Percentiles rank a stretch among this genome's conserved stretches.
phyloP scores from a whole-genome alignment of 1,140 invertebrate genomes.

The Mamestra configurata region DNA sequence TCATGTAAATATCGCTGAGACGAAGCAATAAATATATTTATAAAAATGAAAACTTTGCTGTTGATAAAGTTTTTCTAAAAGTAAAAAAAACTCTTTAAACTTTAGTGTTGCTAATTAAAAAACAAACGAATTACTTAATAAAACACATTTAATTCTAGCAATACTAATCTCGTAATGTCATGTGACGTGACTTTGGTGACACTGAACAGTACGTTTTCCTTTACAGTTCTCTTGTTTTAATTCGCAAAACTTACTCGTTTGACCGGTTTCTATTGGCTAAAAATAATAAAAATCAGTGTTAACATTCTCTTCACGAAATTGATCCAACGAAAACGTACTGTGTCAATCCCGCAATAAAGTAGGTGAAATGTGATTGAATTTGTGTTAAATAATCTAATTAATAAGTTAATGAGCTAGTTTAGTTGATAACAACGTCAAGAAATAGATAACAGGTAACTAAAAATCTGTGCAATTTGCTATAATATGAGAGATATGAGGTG shows the following conservation, averaged over 20 bases:
- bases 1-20: too few relatives aligned
- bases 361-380: conserved; percentile 51
- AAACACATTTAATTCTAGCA: conserved; percentile 2
- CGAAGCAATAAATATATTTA: too few relatives aligned
- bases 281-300: background rate
- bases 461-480: conserved; percentile 13
- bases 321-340: conserved; percentile 30
- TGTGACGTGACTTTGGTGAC: conserved; percentile 56
- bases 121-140: background rate
- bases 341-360: conserved; percentile 45
- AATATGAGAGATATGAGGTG: background rate
- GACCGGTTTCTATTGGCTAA: conserved; percentile 19
- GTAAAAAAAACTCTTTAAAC: too few relatives aligned
- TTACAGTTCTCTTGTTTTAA: background rate
- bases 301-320: background rate
- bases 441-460: conserved; percentile 50
- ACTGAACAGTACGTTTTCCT: conserved; percentile 42
- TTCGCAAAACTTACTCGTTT: background rate
- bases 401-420: conserved; percentile 55
- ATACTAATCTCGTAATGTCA: conserved; percentile 28
- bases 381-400: conserved; percentile 54
- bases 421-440: conserved; percentile 43
- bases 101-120: background rate
- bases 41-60: too few relatives aligned
- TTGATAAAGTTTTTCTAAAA: too few relatives aligned